Evolutionary conservation across 2,113 vertebrate species (phyloP), one percentile per base, ranked within the genome.

Genomic region (Atherinomorus stipes): DNA sequence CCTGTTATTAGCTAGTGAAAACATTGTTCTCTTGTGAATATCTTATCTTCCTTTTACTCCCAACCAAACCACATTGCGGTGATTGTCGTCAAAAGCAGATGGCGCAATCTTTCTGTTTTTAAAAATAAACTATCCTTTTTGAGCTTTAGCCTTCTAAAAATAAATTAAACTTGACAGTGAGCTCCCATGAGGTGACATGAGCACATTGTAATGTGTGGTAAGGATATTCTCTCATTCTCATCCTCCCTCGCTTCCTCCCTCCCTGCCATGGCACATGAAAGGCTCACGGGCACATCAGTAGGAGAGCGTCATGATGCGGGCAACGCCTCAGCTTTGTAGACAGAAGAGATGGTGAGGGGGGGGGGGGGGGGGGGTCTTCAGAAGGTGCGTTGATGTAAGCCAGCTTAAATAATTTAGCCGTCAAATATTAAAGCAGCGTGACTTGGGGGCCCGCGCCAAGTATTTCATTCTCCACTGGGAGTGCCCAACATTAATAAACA

Each of bases 391-490:
- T 88, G 85, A 90, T 90, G 92, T 89, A 89, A 92, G 84, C 66
- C 2, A 11, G 22, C 68, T 77, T 93, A 66, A 90, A 92, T 92
- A 88, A 92, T 94, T 93, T 81, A 93, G 85, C 79, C 54, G 12
- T 71, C 64, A 85, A 78, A 92, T 92, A 92, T 92, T 92, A 92
- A 90, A 91, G 83, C 66, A 25, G 51, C 31, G 72, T 64, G 15
- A 86, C 75, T 73, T 47, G 64, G 45, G 85, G 79, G 70, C 67
- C 71, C 1, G 28, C 34, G 37, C 67, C 64, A 68, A 75, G 74
- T 76, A 85, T 88, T 81, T 16, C 49, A 74, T 47, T 64, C 74
- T 80, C 75, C 71, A 52, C 56, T 64, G 83, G 76, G 81, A 88
- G 85, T 66, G 76, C 78, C 74, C 52, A 13, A 34, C 85, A 90